Conservation (phyloP, 2,888 invertebrate genomes). For the Drosophila longiperda region DNA sequence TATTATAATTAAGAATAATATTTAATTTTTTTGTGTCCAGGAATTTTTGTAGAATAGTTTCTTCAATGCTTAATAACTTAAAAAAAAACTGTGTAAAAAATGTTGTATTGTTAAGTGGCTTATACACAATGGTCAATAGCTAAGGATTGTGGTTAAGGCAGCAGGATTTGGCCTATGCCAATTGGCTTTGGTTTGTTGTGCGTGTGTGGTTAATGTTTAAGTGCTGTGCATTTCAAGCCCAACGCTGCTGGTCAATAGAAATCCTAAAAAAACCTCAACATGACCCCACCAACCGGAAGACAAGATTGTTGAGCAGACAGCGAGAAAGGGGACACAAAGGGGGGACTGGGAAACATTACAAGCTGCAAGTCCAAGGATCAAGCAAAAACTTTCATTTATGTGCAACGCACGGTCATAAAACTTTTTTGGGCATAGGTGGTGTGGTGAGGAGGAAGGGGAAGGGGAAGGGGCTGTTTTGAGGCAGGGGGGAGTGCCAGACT, state of each 20-base stretch:
- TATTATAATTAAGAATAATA: too few relatives aligned
- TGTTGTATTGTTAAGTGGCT: not conserved
- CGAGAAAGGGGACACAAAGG: not conserved
- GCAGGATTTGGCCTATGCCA: conserved; percentile 17
- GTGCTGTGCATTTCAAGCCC: conserved; percentile 12
- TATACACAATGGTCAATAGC: conserved; percentile 17
- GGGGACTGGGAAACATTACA: conserved; percentile 18
- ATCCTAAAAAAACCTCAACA: too few relatives aligned
- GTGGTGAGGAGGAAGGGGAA: fast-evolving
- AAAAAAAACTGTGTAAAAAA: not conserved
- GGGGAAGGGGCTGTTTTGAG: not conserved
- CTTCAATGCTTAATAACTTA: not conserved
- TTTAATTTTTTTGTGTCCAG: too few relatives aligned
- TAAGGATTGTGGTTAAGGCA: conserved; percentile 18
- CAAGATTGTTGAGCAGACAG: conserved; percentile 13
- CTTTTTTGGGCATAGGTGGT: conserved; percentile 44
- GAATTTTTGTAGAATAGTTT: too few relatives aligned
- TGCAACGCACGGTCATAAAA: conserved; percentile 77
- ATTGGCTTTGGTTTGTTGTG: conserved; percentile 42
- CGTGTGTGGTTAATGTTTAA: conserved; percentile 38
- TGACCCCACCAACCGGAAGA: not conserved
- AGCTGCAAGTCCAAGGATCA: conserved; percentile 50
- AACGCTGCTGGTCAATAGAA: conserved; percentile 9
- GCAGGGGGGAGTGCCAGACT: conserved; percentile 18
- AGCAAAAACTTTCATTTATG: conserved; percentile 77